Percentiles rank a stretch among this genome's conserved stretches.
These are phyloP conservation scores for Keiferia lycopersicella DNA, from an alignment of 2,888 invertebrate species.

Conservation along the genomic window DNA sequence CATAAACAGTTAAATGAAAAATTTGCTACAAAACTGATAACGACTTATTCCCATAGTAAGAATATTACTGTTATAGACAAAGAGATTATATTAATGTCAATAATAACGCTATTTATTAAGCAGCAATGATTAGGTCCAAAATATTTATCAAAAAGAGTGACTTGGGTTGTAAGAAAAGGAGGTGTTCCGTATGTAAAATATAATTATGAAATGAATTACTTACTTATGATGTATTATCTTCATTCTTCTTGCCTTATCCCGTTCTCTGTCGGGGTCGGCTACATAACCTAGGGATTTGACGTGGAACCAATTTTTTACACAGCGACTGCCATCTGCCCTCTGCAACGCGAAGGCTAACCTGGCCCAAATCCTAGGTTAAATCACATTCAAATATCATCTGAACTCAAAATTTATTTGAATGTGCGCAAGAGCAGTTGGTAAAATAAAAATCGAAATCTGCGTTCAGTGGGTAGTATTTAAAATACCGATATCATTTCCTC, in stretches of 20 bases:
- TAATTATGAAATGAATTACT: neutral
- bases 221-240: no score
- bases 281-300: no score
- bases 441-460: neutral
- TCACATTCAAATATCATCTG: no score
- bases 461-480: neutral
- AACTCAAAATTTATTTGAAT: no score
- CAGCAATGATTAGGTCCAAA: constrained; percentile 30
- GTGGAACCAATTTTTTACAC: no score
- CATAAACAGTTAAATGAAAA: constrained; percentile 48
- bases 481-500: constrained; percentile 4
- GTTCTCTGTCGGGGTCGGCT: no score
- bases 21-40: constrained; percentile 54
- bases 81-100: constrained; percentile 38
- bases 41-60: constrained; percentile 46
- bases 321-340: no score
- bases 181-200: neutral
- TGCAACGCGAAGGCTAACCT: no score
- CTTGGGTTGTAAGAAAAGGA: neutral
- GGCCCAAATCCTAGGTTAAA: no score
- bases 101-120: constrained; percentile 41
- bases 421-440: no score
- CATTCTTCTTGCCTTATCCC: no score
- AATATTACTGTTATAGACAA: constrained; percentile 23
- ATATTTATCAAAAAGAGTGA: neutral